Evolutionary conservation across 2,113 vertebrate species (phyloP).

Genomic region (Ahaetulla prasina): DNA sequence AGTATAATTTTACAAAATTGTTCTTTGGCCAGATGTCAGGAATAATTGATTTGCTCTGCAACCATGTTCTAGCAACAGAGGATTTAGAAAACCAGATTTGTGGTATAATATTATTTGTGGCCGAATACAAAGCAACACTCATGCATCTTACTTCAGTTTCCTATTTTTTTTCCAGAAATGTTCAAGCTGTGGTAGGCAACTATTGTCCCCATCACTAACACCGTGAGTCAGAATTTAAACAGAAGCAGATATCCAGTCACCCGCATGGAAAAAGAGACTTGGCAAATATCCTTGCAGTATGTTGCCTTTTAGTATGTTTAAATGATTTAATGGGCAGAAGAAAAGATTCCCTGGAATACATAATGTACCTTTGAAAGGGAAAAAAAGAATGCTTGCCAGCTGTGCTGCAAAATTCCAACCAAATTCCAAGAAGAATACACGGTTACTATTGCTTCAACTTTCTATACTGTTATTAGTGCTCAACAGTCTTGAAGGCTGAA

Average conservation of each 20-base stretch:
- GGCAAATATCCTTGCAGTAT: slow-evolving; percentile 58
- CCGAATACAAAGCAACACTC: neutral
- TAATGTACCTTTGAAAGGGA: slow-evolving; percentile 46
- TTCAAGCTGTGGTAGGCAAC: neutral
- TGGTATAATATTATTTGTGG: neutral
- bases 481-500: slow-evolving; percentile 70
- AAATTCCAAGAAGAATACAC: slow-evolving; percentile 67
- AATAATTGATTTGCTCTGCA: neutral
- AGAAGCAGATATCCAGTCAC: slow-evolving; percentile 28
- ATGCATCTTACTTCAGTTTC: neutral
- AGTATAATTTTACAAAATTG: neutral
- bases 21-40: neutral
- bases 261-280: slow-evolving; percentile 53
- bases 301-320: slow-evolving; percentile 61
- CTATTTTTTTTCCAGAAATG: neutral
- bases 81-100: neutral
- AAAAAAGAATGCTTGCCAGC: slow-evolving; percentile 60
- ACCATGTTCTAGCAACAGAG: neutral
- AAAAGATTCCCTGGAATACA: slow-evolving; percentile 64
- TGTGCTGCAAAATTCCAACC: slow-evolving; percentile 69
- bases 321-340: slow-evolving; percentile 67
- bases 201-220: neutral
- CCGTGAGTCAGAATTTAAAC: neutral
- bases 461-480: slow-evolving; percentile 75
- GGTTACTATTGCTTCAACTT: slow-evolving; percentile 61